Evolutionary conservation across 1,140 invertebrate species (phyloP), one percentile per base, ranked within the genome.

Genomic region (Trichoplusia ni): DNA sequence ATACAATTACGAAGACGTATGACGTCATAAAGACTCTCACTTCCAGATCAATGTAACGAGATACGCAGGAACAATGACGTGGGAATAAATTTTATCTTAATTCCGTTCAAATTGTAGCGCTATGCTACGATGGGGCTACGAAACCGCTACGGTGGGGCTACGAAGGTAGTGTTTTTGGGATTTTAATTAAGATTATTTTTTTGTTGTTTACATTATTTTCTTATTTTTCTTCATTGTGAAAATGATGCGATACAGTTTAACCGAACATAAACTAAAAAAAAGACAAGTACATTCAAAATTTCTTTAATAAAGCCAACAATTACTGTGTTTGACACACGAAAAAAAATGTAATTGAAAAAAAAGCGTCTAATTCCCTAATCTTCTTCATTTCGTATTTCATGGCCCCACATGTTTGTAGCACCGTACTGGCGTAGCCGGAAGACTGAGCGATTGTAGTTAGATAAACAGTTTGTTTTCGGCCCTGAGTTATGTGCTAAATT

Each of bases 381-480:
- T 3, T 42, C 29, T 4, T 47, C 44, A 23, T 51, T 19, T 27
- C 31, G 23, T 5, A n/a, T 59, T 59, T 44, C 38, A 18, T 59
- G 19, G 37, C 54, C 37, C 27, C 14, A 44, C 37, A 31, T 44
- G 38, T 18, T 59, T 25, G 44, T 42, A 37, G 68, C 38, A 14
- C 0, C 64, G 54, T 64, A 71, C 46, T 60, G 64, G 46, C 23
- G 27, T 44, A 59, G 42, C 62, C 61, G 46, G 62, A 64, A 64
- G 62, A 64, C 54, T 40, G 54, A 59, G 23, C 61, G 56, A 38
- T 67, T 40, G 51, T 68, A 58, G 53, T 27, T 53, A 59, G 66
- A 63, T 64, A 68, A 58, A 61, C 54, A 59, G 53, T 68, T 63
- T 63, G 53, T 58, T 63, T 38, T 67, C 31, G 40, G 62, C n/a